Percentiles rank a stretch among this genome's conserved stretches.
Evolutionary conservation across 2,113 vertebrate species (phyloP).

Genomic region (Podarcis cretensis): DNA sequence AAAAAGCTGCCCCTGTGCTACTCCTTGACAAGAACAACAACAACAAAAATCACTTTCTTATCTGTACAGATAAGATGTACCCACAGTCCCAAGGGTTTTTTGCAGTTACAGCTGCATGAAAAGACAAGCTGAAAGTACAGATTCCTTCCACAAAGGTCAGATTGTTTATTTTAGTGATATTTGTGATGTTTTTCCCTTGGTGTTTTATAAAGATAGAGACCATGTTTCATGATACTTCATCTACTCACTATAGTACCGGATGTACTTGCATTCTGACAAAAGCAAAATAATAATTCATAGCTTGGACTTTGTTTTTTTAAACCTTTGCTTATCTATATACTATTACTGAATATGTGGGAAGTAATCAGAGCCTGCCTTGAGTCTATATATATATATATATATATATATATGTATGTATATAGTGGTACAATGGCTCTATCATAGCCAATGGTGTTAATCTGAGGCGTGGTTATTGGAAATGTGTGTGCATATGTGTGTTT

Average conservation of each 20-base stretch:
- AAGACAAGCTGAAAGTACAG: background rate
- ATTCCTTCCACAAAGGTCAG: background rate
- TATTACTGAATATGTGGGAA: background rate
- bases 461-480: no score
- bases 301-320: background rate
- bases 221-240: background rate
- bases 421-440: no score
- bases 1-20: fast-evolving
- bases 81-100: background rate
- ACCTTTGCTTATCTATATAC: background rate
- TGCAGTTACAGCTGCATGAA: background rate
- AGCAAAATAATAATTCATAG: background rate
- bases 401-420: no score
- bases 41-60: background rate
- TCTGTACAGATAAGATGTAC: background rate
- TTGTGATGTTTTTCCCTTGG: background rate
- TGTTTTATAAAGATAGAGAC: background rate
- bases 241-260: background rate
- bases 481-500: no score
- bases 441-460: no score
- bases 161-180: background rate
- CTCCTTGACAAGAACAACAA: background rate
- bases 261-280: no score
- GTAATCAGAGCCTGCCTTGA: background rate
- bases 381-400: no score